Percentiles rank a stretch among this genome's conserved stretches.
Conservation (phyloP, 2,113 vertebrate species). For the Psammodynastes pulverulentus region DNA sequence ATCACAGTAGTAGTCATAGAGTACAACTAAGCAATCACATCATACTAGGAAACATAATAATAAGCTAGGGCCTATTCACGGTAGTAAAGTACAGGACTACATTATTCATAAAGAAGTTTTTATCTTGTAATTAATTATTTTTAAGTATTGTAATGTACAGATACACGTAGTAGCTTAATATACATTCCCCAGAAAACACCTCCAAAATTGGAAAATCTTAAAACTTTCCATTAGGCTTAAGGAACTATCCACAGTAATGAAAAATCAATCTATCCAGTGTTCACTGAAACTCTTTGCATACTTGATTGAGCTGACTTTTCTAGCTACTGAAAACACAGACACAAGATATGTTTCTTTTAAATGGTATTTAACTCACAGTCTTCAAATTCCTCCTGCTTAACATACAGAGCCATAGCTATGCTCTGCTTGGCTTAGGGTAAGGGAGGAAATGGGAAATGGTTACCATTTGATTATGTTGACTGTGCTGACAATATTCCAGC, state of each 20-base stretch:
- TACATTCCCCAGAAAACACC: neutral
- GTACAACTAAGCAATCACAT: no score
- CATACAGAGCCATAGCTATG: neutral
- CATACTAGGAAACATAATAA: no score
- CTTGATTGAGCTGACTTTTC: neutral
- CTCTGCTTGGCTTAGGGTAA: neutral
- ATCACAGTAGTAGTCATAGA: no score
- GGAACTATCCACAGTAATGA: neutral
- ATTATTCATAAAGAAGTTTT: neutral
- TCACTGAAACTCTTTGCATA: neutral
- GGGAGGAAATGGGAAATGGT: slow-evolving; percentile 22
- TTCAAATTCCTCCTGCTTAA: neutral
- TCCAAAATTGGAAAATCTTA: neutral
- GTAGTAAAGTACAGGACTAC: neutral
- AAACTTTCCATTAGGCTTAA: neutral
- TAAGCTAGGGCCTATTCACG: no score
- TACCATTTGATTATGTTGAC: slow-evolving; percentile 69
- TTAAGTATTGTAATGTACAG: neutral
- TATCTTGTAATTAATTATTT: neutral
- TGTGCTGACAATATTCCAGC: slow-evolving; percentile 65
- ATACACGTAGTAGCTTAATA: neutral
- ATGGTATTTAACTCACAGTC: neutral
- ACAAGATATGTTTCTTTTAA: neutral
- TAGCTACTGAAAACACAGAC: neutral
- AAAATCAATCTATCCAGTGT: neutral